A percentile compares a stretch with the other conserved stretches of the same genome.
Conservation (phyloP, 2,797 vertebrate species). For the Hyperoplus immaculatus region DNA sequence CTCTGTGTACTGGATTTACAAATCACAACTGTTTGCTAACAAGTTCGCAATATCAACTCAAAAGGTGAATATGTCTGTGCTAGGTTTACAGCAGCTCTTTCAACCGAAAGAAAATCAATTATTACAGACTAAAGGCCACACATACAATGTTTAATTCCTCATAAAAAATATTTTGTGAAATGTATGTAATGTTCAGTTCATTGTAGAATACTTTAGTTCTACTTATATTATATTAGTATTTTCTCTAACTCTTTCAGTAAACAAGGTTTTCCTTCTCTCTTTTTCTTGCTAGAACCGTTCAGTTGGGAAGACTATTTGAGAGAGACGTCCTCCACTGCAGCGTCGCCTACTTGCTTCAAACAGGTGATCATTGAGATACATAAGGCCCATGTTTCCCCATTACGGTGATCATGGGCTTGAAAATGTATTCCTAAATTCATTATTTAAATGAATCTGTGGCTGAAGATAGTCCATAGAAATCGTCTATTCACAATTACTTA, state of each 20-base stretch:
- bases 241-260: background rate
- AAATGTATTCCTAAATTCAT: background rate
- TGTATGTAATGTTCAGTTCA: background rate
- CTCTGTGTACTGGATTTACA: no score
- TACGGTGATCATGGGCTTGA: background rate
- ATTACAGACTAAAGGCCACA: background rate
- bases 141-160: background rate
- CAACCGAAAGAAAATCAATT: background rate
- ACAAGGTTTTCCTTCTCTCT: conserved; percentile 2
- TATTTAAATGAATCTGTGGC: background rate
- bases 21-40: background rate
- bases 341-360: conserved; percentile 92
- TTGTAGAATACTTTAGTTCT: background rate
- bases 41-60: background rate
- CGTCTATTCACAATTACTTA: background rate
- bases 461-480: background rate
- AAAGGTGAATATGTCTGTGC: background rate
- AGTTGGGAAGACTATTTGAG: conserved; percentile 96
- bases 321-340: conserved; percentile 90
- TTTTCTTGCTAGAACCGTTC: conserved; percentile 87
- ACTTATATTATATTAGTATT: background rate
- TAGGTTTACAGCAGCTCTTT: background rate
- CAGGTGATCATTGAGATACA: conserved; percentile 85
- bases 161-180: background rate
- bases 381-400: background rate